Base-by-base conservation (phyloP, 2,113 vertebrate genomes). In the Rafetus swinhoei region DNA sequence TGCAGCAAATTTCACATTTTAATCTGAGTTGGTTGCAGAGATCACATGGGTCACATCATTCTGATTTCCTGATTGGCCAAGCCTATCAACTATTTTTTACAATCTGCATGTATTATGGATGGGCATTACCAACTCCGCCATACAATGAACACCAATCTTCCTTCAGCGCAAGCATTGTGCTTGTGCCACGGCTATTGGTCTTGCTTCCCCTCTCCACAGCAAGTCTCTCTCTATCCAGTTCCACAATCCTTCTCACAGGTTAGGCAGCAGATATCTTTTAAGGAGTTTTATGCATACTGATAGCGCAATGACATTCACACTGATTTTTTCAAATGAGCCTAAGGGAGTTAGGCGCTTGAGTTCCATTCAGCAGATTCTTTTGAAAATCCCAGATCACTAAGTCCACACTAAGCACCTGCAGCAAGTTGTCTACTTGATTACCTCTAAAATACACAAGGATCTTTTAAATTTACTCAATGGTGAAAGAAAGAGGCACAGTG, bases 381-480 rank as follows among this genome's bases (percentile, higher is more conserved):
- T 84, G 90, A 90, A 95, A 89, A 84, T 82, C 82, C 88, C 90
- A 94, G 90, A 89, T 88, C 91, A 90, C 90, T 82, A 87, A 96
- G 95, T 96, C 95, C 91, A 90, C 76, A 88, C 81, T 94, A 85
- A 96, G 96, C 89, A 87, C 95, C 93, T 96, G 94, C 94, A 95
- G 96, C 93, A 96, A 97, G 95, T 93, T 60, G 88, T 93, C 53
- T 95, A 95, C 93, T 82, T 96, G 96, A 97, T 97, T 91, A 90
- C 62, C 94, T 94, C 97, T 97, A 95, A 96, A 97, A 95, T 96
- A 92, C 5, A 2, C 60, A 86, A 45, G 86, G 93, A 96, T 96
- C 96, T 98, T 97, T 57, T 91, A 91, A 97, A 96, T 93, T 96
- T 95, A 90, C 25, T 91, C 92, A 92, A 87, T 96, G 94, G 96